Conservation (phyloP, 2,113 vertebrate genomes). For the Salvelinus sp. region DNA sequence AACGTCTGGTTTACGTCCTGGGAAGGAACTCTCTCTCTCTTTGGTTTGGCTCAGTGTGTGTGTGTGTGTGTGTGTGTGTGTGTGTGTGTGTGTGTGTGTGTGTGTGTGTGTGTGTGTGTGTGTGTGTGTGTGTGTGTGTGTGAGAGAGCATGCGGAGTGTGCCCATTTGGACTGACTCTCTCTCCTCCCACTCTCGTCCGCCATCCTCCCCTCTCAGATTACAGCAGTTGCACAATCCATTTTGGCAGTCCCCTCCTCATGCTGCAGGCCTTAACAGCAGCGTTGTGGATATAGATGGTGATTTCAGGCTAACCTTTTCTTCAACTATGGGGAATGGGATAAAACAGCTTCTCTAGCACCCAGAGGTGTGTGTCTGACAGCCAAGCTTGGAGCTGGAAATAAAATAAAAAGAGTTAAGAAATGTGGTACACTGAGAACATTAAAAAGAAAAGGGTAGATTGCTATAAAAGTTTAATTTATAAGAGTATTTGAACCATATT, state of each 20-base stretch:
- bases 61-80: no score
- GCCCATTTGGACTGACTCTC: constrained; percentile 52
- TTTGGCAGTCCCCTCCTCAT: constrained; percentile 44
- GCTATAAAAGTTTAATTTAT: no score
- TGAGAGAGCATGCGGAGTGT: constrained; percentile 50
- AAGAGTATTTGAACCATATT: no score
- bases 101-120: no score
- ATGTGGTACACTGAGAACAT: no score
- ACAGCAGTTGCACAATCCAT: constrained; percentile 70
- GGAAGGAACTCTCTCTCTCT: constrained; percentile 44
- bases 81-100: no score
- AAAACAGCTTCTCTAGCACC: constrained; percentile 38
- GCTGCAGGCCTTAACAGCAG: constrained; percentile 36
- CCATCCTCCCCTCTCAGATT: constrained; percentile 52
- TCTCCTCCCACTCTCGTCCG: constrained; percentile 25
- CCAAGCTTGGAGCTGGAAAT: not conserved
- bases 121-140: no score
- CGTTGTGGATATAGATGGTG: constrained; percentile 35
- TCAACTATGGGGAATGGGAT: constrained; percentile 15
- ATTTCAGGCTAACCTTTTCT: constrained; percentile 42
- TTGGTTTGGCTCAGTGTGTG: constrained; percentile 10
- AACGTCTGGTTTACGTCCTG: constrained; percentile 71
- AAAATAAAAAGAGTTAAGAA: not conserved
- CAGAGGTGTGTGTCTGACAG: not conserved
- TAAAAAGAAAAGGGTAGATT: no score